Evolutionary conservation across 2,888 invertebrate species (phyloP).

Genomic region (Pegoplata infirma): DNA sequence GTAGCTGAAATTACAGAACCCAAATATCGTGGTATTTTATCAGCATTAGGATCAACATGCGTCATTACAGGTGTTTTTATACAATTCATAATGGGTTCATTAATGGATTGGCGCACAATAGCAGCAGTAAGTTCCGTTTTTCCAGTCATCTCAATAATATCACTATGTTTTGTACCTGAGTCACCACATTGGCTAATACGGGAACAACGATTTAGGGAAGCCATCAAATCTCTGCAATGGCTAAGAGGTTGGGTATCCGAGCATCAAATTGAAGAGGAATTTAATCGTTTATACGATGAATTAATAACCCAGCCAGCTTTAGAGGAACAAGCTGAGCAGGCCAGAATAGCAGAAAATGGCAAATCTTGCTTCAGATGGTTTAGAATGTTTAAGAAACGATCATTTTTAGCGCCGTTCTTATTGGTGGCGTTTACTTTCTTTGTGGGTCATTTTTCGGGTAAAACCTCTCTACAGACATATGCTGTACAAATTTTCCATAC

Average conservation of each 20-base stretch:
- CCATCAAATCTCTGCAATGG: slow-evolving; percentile 86
- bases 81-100: slow-evolving; percentile 86
- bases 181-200: slow-evolving; percentile 89
- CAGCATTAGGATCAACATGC: slow-evolving; percentile 87
- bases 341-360: slow-evolving; percentile 44
- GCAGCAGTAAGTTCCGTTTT: slow-evolving; percentile 84
- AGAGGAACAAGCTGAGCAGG: slow-evolving; percentile 67
- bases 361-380: slow-evolving; percentile 69
- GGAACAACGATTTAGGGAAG: slow-evolving; percentile 83
- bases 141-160: slow-evolving; percentile 82
- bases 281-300: slow-evolving; percentile 75
- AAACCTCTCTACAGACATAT: slow-evolving; percentile 86
- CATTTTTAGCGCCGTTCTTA: slow-evolving; percentile 84
- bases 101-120: slow-evolving; percentile 85
- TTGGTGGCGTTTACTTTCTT: slow-evolving; percentile 85
- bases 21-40: slow-evolving; percentile 83
- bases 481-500: slow-evolving; percentile 87
- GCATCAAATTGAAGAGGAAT: slow-evolving; percentile 80
- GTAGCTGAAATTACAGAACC: slow-evolving; percentile 91
- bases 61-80: slow-evolving; percentile 87
- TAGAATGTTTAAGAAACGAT: slow-evolving; percentile 80
- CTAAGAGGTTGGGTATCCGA: slow-evolving; percentile 87
- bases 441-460: slow-evolving; percentile 87
- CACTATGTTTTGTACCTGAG: slow-evolving; percentile 87
- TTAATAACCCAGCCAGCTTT: slow-evolving; percentile 73